phyloP scores from a whole-genome alignment of 2,888 invertebrate species.

The Eubasilissa splendida region DNA sequence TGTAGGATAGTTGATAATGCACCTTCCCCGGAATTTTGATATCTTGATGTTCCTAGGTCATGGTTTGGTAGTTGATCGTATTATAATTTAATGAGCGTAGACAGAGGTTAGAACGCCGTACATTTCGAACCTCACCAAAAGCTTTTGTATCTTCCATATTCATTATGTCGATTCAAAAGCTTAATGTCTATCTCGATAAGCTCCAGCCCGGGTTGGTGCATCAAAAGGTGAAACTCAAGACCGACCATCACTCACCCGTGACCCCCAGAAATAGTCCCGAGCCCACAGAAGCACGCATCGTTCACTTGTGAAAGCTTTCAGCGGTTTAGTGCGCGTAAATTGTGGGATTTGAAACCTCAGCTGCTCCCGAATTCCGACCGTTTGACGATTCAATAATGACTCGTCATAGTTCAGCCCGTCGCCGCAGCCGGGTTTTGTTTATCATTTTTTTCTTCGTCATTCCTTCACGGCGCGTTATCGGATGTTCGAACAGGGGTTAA shows the following conservation, averaged over 20 bases:
- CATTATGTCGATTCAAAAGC: no score
- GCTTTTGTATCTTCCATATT: no score
- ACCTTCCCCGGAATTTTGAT: no score
- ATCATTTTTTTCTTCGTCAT: conserved; percentile 52
- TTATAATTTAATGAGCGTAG: no score
- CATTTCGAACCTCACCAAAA: no score
- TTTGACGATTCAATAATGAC: conserved; percentile 53
- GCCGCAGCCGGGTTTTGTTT: conserved; percentile 47
- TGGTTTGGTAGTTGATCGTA: neutral
- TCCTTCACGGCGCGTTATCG: conserved; percentile 54
- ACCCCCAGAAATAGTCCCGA: conserved; percentile 37
- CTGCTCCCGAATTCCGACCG: conserved; percentile 38
- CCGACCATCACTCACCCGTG: conserved; percentile 13
- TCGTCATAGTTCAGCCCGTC: conserved; percentile 43
- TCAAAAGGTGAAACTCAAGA: no score
- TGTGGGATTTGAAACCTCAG: conserved; percentile 47
- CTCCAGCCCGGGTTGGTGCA: no score
- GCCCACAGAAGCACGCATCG: conserved; percentile 10
- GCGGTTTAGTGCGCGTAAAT: conserved; percentile 49
- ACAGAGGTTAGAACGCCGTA: no score
- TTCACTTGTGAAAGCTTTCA: conserved; percentile 40
- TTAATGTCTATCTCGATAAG: no score
- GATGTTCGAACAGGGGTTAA: conserved; percentile 47
- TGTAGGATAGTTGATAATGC: no score
- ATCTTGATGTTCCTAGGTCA: no score